Conservation (phyloP, 2,888 invertebrate genomes). For the Ypsolopha sequella region DNA sequence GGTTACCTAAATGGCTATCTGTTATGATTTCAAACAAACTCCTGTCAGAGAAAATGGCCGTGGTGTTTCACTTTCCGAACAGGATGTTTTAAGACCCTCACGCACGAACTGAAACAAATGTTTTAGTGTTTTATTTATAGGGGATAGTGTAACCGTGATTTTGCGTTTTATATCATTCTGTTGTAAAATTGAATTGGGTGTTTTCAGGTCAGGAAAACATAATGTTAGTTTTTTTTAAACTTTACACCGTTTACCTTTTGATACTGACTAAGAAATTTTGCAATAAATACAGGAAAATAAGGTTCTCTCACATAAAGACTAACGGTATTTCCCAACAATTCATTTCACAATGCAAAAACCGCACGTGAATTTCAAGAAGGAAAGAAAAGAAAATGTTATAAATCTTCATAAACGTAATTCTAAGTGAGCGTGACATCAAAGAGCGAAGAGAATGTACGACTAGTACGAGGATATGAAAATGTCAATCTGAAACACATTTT, state of each 20-base stretch:
- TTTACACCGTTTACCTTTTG: no score
- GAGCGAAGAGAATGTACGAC: constrained; percentile 1
- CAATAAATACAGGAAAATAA: no score
- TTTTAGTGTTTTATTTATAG: constrained; percentile 7
- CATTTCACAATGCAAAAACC: no score
- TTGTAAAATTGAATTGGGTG: no score
- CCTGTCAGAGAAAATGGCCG: constrained; percentile 61
- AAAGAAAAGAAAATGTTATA: constrained; percentile 12
- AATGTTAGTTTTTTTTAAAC: no score
- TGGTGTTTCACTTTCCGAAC: constrained; percentile 56
- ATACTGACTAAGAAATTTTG: no score
- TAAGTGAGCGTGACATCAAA: constrained; percentile 14
- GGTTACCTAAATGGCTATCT: constrained; percentile 66
- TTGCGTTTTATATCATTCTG: no score
- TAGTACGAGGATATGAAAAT: constrained; percentile 2
- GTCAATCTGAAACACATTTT: constrained; percentile 5
- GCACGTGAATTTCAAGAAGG: constrained; percentile 6
- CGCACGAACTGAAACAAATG: constrained; percentile 34
- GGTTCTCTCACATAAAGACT: no score
- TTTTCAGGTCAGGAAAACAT: no score
- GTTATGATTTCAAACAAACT: constrained; percentile 67
- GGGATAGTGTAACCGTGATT: neutral
- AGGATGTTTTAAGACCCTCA: constrained; percentile 43
- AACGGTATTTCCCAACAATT: no score
- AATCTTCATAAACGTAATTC: constrained; percentile 11